Percentiles rank a stretch among this genome's conserved stretches.
Conservation (phyloP, 2,888 invertebrate species). For the Napeogenes inachia region DNA sequence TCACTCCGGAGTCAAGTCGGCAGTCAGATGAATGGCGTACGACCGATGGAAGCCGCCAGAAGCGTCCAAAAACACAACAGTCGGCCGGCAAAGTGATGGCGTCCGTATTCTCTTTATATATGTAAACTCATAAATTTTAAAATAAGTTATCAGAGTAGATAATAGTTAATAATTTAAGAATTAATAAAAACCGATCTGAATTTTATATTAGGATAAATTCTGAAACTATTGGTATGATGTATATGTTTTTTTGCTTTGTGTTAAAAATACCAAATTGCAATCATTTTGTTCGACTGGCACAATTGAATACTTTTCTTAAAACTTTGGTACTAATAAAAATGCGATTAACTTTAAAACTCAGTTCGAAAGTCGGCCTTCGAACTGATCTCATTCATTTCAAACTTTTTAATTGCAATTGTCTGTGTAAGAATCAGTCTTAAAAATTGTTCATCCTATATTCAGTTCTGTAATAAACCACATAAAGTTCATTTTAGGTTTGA, state of each 20-base stretch:
- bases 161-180: too few species aligned
- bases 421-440: constrained; percentile 6
- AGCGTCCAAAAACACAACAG: too few species aligned
- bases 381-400: constrained; percentile 20
- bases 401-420: constrained; percentile 26
- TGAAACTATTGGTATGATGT: too few species aligned
- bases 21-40: too few species aligned
- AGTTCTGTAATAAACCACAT: background rate
- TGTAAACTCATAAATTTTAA: too few species aligned
- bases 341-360: constrained; percentile 21
- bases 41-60: too few species aligned
- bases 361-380: constrained; percentile 19
- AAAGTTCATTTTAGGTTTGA: too few species aligned
- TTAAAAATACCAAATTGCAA: background rate
- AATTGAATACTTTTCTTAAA: constrained; percentile 1
- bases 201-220: too few species aligned
- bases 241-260: background rate
- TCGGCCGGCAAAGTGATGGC: background rate
- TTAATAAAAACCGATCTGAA: too few species aligned
- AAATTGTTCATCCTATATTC: background rate
- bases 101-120: background rate
- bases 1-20: too few species aligned
- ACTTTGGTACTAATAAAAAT: constrained; percentile 21
- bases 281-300: background rate
- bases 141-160: too few species aligned